A percentile compares a stretch with the other conserved stretches of the same genome.
phyloP scores from a whole-genome alignment of 2,888 invertebrate genomes.

The Hirtodrosophila cameraria region DNA sequence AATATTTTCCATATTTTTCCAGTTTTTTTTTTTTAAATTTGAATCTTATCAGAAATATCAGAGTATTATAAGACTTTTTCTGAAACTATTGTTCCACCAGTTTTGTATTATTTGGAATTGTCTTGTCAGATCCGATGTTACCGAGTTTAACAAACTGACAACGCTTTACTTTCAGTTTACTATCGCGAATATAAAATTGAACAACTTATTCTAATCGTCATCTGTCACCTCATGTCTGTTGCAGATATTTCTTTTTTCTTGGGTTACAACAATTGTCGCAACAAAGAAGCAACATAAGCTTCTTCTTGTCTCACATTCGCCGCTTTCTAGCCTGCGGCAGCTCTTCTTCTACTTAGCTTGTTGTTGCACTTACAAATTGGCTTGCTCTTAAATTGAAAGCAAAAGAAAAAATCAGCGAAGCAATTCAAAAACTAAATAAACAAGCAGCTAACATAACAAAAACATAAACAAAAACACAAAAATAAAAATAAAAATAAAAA shows the following conservation, averaged over 20 bases:
- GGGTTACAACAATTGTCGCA: neutral
- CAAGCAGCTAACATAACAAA: conserved; percentile 33
- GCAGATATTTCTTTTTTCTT: neutral
- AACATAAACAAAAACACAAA: conserved; percentile 18
- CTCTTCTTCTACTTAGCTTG: conserved; percentile 11
- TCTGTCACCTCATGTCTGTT: neutral
- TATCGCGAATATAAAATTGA: no score
- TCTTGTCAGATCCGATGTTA: no score
- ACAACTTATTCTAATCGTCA: neutral
- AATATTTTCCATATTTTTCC: no score
- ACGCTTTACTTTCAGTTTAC: no score
- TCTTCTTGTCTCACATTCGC: conserved; percentile 11
- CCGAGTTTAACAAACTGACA: no score
- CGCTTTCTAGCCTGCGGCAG: conserved; percentile 2
- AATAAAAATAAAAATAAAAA: conserved; percentile 12
- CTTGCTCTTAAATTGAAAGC: conserved; percentile 27
- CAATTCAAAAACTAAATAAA: conserved; percentile 50
- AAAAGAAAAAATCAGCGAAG: conserved; percentile 33
- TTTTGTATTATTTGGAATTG: no score
- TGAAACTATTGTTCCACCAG: no score
- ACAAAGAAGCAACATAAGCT: conserved; percentile 13
- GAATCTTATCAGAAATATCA: no score
- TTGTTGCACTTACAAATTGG: conserved; percentile 51
- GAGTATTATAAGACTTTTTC: no score
- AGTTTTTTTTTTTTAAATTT: no score